Base-by-base conservation (phyloP, 1,140 invertebrate genomes). In the Drosophila pseudoananassae region DNA sequence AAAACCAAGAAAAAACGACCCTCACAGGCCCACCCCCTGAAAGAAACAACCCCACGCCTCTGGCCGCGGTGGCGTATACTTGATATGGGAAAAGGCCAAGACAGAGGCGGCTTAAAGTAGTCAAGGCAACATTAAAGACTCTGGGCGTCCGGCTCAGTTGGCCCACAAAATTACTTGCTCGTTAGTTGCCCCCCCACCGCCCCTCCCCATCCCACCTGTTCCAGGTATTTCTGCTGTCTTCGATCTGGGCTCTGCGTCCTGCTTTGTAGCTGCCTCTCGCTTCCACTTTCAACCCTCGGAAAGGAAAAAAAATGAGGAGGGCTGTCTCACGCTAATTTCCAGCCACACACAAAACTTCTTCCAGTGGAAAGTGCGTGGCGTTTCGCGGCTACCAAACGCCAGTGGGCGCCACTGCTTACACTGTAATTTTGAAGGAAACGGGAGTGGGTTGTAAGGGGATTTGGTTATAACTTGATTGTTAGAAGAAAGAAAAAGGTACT, bases 121-220 rank as follows among this genome's bases (percentile, higher is more conserved):
- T 76, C 78, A 83, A 63, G 83, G 76, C 61, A 79, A 82, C 83
- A 66, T 52, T 57, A 40, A 71, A 75, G 63, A 54, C 68, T 63
- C 69, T 60, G 40, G 50, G 17, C 63, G 51, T 36, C 15, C 46
- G 40, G 78, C 69, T 78, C 65, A 78, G 82, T 72, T 87, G 83
- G 75, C 71, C 69, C 83, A 88, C 78, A 88, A 82, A 79, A 85
- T 82, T 90, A 78, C 81, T 78, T 80, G 71, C 87, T 82, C 87
- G 81, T 90, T 90, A 90, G 87, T 76, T 76, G 68, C 23, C 1
- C 17, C 1, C n/a, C 56, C 38, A n/a, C 33, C 33, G 33, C 38
- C 14, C 14, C 38, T 43, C 14, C 38, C 14, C n/a, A 7, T 43
- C 17, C 8, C 14, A 17, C 29, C 7, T 10, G 50, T 2, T 33